Percentiles rank a stretch among this genome's conserved stretches.
These are phyloP conservation scores for Sarcophaga caerulescens DNA, from an alignment of 2,888 invertebrate species.

Conservation along the genomic window DNA sequence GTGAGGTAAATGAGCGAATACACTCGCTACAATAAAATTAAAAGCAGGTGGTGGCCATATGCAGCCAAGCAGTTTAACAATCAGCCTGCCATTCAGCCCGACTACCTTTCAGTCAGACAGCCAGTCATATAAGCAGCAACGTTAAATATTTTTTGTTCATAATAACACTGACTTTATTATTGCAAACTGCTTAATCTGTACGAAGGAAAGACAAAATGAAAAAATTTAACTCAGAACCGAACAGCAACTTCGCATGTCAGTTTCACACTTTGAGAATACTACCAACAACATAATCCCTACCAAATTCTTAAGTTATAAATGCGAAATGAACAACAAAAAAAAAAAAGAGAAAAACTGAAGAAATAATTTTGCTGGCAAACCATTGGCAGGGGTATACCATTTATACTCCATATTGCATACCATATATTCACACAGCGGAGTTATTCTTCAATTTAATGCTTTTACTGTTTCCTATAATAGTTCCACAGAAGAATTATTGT, in stretches of 20 bases:
- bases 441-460: constrained; percentile 25
- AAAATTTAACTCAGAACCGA: neutral
- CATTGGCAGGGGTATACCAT: constrained; percentile 11
- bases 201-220: neutral
- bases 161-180: constrained; percentile 20
- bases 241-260: constrained; percentile 67
- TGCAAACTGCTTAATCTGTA: constrained; percentile 36
- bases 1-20: constrained; percentile 45
- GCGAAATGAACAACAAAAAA: neutral
- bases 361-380: neutral
- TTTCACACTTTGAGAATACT: constrained; percentile 67
- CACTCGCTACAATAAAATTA: constrained; percentile 47
- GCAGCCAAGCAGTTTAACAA: neutral
- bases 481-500: constrained; percentile 3
- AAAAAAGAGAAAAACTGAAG: constrained; percentile 7
- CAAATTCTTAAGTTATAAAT: constrained; percentile 24
- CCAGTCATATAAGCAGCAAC: constrained; percentile 3
- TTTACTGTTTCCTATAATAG: constrained; percentile 23
- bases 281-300: constrained; percentile 56
- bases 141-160: constrained; percentile 56
- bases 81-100: constrained; percentile 29
- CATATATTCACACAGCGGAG: neutral
- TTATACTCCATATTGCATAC: constrained; percentile 4
- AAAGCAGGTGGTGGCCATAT: constrained; percentile 58
- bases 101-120: neutral